Base-by-base conservation (phyloP, 1,140 invertebrate species). In the Lethocerus indicus region DNA sequence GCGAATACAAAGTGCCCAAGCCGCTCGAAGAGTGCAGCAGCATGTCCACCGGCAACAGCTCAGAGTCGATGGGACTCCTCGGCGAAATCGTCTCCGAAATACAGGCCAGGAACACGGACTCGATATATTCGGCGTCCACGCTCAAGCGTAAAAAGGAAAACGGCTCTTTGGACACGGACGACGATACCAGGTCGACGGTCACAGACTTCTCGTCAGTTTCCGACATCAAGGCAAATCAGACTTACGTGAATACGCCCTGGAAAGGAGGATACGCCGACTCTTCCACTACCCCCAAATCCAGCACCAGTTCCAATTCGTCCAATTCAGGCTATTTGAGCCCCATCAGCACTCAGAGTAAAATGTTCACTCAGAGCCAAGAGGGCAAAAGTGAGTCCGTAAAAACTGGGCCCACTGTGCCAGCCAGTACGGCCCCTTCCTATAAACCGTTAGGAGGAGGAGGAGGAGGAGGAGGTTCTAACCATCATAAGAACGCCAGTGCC, bases 81-180 rank as follows among this genome's bases (percentile, higher is more conserved):
- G 80, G 81, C 3, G 86, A 89, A 63, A 88, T 88, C 43, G 85
- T 89, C 0, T 81, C 76, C 12, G 86, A 88, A 64, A 87, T 90
- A 44, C 81, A 87, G 55, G 82, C 81, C 53, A 67, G 83, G 16
- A 87, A 88, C 60, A 77, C 80, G 14, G 83, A 88, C 54, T 87
- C 84, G 0, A 87, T 90, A 48, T 90, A 90, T 59, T 86, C 83
- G 1, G 76, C 78, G 0, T 76, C 78, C 0, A 80, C 77, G 0
- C 55, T 82, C 1, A 65, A 68, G 5, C 68, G 72, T 50, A 81
- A 80, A 55, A 76, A 75, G 57, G 71, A 67, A 51, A 63, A 67
- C 50, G 62, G 70, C 25, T 65, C 65, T 18, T 62, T 67, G 50
- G 63, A 70, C 25, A 65, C 65, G 18, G 61, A 68, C 49, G 63